These are phyloP conservation scores for Gadus macrocephalus DNA, from an alignment of 2,113 vertebrate genomes.

Conservation along the genomic window DNA sequence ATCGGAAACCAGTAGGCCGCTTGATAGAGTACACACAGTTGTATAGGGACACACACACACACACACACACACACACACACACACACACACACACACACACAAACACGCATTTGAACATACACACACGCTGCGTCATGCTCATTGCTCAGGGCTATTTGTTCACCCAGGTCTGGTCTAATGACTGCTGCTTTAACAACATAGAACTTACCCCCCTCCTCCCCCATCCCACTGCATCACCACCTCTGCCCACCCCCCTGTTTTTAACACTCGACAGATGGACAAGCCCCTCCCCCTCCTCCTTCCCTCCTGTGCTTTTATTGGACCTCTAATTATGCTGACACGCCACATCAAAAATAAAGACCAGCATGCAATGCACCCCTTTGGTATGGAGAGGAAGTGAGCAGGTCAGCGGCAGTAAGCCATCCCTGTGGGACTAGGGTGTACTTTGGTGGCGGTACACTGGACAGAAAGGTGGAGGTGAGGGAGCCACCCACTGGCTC, in stretches of 20 bases:
- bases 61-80: conserved; percentile 13
- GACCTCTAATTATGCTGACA: conserved; percentile 75
- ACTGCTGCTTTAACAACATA: conserved; percentile 37
- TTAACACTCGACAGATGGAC: conserved; percentile 73
- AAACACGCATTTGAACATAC: not conserved
- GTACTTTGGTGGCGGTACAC: conserved; percentile 59
- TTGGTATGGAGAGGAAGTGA: conserved; percentile 67
- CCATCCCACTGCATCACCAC: conserved; percentile 21
- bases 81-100: not conserved
- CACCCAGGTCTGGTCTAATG: conserved; percentile 41
- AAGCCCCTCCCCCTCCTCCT: conserved; percentile 40
- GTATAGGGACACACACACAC: conserved; percentile 6
- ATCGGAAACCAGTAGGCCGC: conserved; percentile 53
- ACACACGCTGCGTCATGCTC: conserved; percentile 19
- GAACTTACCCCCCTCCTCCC: conserved; percentile 24
- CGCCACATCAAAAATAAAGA: conserved; percentile 67
- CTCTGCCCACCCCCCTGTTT: conserved; percentile 35
- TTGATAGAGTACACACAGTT: conserved; percentile 48
- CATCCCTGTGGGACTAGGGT: conserved; percentile 47
- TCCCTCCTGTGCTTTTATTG: conserved; percentile 53
- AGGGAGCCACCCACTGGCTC: conserved; percentile 46
- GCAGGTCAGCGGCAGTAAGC: conserved; percentile 71
- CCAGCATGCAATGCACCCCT: conserved; percentile 66
- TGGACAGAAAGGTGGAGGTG: conserved; percentile 54
- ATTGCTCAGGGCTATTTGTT: conserved; percentile 36